Base-by-base conservation (phyloP, 2,113 vertebrate species). In the Brachypodius melanocephalos region DNA sequence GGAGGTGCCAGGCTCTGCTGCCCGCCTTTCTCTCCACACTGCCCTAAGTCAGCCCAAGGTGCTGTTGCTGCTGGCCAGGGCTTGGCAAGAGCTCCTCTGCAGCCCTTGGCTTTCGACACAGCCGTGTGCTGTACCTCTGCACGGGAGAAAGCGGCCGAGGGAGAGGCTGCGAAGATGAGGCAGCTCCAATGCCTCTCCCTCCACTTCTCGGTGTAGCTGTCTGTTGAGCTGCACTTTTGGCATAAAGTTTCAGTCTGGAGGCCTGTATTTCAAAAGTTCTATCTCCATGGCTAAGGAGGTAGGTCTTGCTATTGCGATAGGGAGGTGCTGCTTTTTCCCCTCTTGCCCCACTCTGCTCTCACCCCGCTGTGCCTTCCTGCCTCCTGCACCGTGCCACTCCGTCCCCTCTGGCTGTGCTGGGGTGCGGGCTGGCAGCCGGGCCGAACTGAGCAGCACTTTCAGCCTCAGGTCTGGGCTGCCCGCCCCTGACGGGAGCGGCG, bases 61-160 rank as follows among this genome's bases (percentile, higher is more conserved):
- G 32, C 55, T n/a, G 32, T 17, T n/a, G 31, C 31, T n/a, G 52
- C 29, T 54, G 52, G 52, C 52, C 18, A 55, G 31, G 52, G 32
- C 55, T n/a, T 22, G 32, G 13, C 20, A 57, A n/a, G 31, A 55
- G 12, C 54, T 55, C 31, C 31, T 55, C 31, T n/a, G 54, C 54
- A 55, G 31, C 54, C 19, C 19, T 55, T 55, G 55, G 20, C 32
- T 15, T 57, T 13, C 4, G 4, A 57, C 55, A 57, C 2, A 2
- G 55, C 32, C 55, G 15, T 22, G 20, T 22, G 20, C 20, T 57
- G 20, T n/a, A 57, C 19, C 8, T 57, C 31, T 21, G 13, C 13
- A n/a, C 1, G 0, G 59, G 25, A 29, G 3, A 14, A 52, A 29
- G 31, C 0, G 1, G 11, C 24, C 1, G 1, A 55, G 12, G 58